Evolutionary conservation across 2,113 vertebrate genomes (phyloP).

Genomic region (Ageneiosus marmoratus): DNA sequence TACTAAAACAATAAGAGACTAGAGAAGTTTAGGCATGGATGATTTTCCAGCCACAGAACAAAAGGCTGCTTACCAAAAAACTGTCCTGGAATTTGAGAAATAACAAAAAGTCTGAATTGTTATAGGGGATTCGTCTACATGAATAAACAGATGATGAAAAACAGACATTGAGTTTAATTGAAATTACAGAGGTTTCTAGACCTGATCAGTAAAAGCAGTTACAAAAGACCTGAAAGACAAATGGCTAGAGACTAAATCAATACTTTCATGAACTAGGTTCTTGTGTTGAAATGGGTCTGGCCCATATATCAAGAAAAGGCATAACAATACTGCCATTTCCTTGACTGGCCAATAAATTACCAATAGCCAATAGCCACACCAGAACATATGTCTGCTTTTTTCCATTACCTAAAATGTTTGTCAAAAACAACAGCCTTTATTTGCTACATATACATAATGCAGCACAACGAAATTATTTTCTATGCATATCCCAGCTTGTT

Average conservation of each 20-base stretch:
- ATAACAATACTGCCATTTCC: neutral
- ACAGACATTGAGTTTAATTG: constrained; percentile 67
- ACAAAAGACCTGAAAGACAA: constrained; percentile 62
- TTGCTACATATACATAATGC: neutral
- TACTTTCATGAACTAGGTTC: constrained; percentile 61
- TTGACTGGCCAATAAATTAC: neutral
- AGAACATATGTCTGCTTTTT: neutral
- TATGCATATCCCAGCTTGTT: neutral
- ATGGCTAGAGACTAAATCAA: constrained; percentile 52
- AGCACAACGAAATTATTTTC: neutral
- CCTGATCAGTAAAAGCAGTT: constrained; percentile 38
- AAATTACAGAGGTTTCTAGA: constrained; percentile 63
- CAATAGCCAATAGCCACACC: neutral
- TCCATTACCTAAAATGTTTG: neutral
- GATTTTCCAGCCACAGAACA: constrained; percentile 70
- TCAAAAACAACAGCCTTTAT: neutral
- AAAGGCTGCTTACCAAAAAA: constrained; percentile 64
- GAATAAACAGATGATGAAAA: constrained; percentile 71
- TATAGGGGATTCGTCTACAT: constrained; percentile 67
- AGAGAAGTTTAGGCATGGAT: constrained; percentile 67
- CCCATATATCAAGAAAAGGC: constrained; percentile 37
- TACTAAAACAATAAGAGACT: constrained; percentile 67
- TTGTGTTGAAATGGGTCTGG: constrained; percentile 62
- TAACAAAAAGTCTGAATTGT: constrained; percentile 73
- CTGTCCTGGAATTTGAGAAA: constrained; percentile 70